Base-by-base conservation (phyloP, 2,888 invertebrate species). In the Eristalis pertinax region DNA sequence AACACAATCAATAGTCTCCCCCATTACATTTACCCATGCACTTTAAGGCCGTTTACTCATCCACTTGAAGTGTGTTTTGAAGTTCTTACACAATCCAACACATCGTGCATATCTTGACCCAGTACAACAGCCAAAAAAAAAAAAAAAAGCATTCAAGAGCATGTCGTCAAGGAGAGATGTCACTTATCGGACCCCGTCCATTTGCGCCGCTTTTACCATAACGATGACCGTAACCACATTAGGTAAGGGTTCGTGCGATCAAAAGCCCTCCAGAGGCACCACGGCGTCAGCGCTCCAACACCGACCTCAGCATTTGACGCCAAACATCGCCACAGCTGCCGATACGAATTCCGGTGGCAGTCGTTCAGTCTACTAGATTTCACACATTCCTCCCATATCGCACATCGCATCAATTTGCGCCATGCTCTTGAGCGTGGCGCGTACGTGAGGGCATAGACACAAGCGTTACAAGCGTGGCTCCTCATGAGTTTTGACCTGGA, bases 401-500 rank as follows among this genome's bases (percentile, higher is more conserved):
- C 60, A 19, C 26, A 26, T 15, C 15, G 60, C 26, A 60, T 26
- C 26, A 24, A 60, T 60, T 60, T 60, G 24, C 26, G 15, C 60
- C 60, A 24, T 26, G 60, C 60, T 60, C 60, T 60, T 60, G 60
- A 24, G 60, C 26, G 60, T 60, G 26, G 15, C 26, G 26, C 13
- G 26, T 81, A 76, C 84, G 81, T 85, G 81, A 81, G 62, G 56
- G 35, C 67, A 72, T 72, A 73, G 24, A 58, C 72, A 43, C 63
- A 72, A n/a, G n/a, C n/a, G 62, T 75, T 50, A 67, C 65, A 38
- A 35, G 50, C 65, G 62, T 50, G 22, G 74, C 29, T 74, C 65
- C 70, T 50, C 32, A 38, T 85, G 72, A 41, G 62, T 76, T 76
- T 81, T 85, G 84, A 85, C 84, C 81, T 81, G 76, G 72, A 85